Conservation (phyloP, 2,113 vertebrate genomes). For the Scytalopus superciliaris region DNA sequence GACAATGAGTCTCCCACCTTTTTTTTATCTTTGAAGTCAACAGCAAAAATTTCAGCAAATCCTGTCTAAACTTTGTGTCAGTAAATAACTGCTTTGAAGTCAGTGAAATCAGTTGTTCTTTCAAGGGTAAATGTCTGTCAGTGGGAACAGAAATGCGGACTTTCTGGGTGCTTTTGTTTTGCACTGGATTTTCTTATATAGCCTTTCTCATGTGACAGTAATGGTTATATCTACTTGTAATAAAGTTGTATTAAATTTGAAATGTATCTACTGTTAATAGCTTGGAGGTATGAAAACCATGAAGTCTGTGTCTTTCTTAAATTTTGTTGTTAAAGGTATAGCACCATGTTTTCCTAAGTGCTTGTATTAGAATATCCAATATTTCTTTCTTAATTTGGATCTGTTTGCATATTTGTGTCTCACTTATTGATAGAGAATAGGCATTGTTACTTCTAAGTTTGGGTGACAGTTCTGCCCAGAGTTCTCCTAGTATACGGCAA, state of each 20-base stretch:
- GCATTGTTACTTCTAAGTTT: background rate
- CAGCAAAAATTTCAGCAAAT: background rate
- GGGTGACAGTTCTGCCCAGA: background rate
- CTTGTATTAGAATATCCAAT: background rate
- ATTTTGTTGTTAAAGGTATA: background rate
- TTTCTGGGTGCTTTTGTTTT: conserved; percentile 69
- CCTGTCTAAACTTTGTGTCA: background rate
- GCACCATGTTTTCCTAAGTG: background rate
- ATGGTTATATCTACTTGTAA: conserved; percentile 51
- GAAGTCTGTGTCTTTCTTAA: background rate
- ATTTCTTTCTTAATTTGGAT: background rate
- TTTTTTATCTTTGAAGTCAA: background rate
- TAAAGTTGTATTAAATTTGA: conserved; percentile 54
- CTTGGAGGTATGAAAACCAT: background rate
- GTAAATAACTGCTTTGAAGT: background rate
- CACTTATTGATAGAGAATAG: background rate
- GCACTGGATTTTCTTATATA: conserved; percentile 68
- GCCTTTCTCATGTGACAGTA: conserved; percentile 37
- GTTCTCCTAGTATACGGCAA: background rate
- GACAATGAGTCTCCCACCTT: background rate
- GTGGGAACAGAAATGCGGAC: background rate
- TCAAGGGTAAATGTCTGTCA: background rate
- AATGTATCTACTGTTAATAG: background rate
- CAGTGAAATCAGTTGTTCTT: background rate
- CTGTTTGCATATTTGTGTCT: background rate